These are phyloP conservation scores for Tauraco hartlaubi DNA, from an alignment of 2,797 vertebrate species.

Conservation along the genomic window DNA sequence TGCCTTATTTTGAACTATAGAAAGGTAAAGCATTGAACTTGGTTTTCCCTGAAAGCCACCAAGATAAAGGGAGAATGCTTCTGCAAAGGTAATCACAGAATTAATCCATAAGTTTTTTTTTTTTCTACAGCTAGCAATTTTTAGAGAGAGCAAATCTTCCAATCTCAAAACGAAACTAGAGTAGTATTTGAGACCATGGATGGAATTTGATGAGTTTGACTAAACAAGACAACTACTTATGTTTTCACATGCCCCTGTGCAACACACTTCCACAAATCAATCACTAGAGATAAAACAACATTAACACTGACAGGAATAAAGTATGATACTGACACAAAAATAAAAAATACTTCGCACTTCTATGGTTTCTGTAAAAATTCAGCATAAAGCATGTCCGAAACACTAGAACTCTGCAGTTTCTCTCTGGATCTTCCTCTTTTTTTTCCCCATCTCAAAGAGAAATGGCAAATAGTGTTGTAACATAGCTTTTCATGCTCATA, in stretches of 20 bases:
- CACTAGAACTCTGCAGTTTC: not conserved
- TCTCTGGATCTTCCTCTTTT: not conserved
- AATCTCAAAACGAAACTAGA: not conserved
- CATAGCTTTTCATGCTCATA: not conserved
- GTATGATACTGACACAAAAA: not conserved
- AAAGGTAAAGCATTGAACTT: not conserved
- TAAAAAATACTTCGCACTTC: not conserved
- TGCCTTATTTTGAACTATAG: not conserved
- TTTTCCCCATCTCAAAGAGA: not conserved
- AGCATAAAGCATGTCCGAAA: not conserved
- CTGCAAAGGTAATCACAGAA: not conserved
- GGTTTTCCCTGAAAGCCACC: not conserved
- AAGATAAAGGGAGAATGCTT: not conserved
- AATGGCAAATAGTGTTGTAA: not conserved
- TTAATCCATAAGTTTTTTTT: not conserved
- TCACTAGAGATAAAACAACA: not conserved
- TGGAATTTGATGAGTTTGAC: no score
- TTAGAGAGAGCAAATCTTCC: not conserved
- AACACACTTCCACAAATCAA: not conserved
- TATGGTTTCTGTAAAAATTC: not conserved
- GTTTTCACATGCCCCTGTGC: not conserved
- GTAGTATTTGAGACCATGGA: not conserved
- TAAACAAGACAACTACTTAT: not conserved
- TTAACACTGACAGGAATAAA: not conserved
- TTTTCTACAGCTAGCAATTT: not conserved